Evolutionary conservation across 1,140 invertebrate genomes (phyloP).

Genomic region (Chironomus striatipennis): DNA sequence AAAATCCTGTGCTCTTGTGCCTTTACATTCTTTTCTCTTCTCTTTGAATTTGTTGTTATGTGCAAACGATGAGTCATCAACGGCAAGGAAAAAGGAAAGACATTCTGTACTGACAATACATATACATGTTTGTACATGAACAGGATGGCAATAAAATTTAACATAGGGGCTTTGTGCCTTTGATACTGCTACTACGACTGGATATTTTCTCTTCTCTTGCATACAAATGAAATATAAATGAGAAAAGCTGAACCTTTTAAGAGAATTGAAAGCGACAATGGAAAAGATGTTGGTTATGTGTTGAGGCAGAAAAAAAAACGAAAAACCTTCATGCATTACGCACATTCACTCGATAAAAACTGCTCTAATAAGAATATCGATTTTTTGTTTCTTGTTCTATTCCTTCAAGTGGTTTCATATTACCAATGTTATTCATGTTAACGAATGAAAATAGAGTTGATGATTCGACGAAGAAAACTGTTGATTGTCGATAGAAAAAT

Average conservation of each 20-base stretch:
- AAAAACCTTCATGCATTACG: not conserved
- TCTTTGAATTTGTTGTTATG: not conserved
- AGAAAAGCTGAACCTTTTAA: not conserved
- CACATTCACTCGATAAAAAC: not conserved
- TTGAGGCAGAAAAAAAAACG: not conserved
- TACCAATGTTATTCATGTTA: not conserved
- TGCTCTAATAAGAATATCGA: too few relatives aligned
- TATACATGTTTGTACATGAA: not conserved
- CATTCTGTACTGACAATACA: not conserved
- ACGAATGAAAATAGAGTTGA: not conserved
- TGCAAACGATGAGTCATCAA: not conserved
- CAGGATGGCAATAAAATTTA: not conserved
- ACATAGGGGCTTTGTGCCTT: not conserved
- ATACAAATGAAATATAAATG: not conserved
- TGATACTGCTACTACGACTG: not conserved
- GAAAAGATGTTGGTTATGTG: not conserved
- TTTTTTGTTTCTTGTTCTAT: too few relatives aligned
- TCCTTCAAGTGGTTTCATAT: too few relatives aligned
- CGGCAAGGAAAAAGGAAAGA: not conserved
- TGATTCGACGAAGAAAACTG: not conserved
- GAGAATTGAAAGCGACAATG: conserved; percentile 7
- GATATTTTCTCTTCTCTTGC: not conserved
- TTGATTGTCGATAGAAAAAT: not conserved
- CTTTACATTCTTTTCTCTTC: too few relatives aligned
- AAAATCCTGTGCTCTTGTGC: too few relatives aligned